Percentiles rank a stretch among this genome's conserved stretches.
These are phyloP conservation scores for Borostomias antarcticus DNA, from an alignment of 2,797 vertebrate species.

Conservation along the genomic window DNA sequence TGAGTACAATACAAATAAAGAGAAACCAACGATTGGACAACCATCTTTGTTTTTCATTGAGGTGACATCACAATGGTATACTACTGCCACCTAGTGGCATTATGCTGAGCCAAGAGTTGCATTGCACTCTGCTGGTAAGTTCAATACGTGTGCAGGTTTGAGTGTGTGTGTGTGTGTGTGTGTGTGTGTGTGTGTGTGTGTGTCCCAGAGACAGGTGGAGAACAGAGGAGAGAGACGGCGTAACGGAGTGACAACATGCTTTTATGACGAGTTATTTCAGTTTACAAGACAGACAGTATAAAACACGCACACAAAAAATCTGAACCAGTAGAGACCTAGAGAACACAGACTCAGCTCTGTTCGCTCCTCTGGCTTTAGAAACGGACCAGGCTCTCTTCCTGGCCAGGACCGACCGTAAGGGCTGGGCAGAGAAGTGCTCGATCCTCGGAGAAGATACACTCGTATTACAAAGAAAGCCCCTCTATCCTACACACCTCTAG, in stretches of 20 bases:
- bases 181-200: background rate
- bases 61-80: background rate
- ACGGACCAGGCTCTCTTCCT: too few relatives aligned
- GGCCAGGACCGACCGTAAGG: slow-evolving; percentile 7
- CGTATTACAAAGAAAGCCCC: slow-evolving; percentile 24
- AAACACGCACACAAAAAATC: slow-evolving; percentile 79
- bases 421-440: slow-evolving; percentile 27
- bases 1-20: slow-evolving; percentile 76
- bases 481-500: slow-evolving; percentile 61
- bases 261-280: slow-evolving; percentile 77
- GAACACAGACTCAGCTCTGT: too few relatives aligned
- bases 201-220: too few relatives aligned
- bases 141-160: slow-evolving; percentile 1
- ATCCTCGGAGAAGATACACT: slow-evolving; percentile 55
- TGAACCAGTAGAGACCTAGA: slow-evolving; percentile 42
- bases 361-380: too few relatives aligned
- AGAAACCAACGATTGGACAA: slow-evolving; percentile 61
- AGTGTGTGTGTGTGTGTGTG: background rate
- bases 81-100: slow-evolving; percentile 59
- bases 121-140: background rate
- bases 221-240: slow-evolving; percentile 35
- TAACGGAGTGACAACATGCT: slow-evolving; percentile 77
- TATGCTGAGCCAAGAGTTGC: background rate
- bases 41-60: slow-evolving; percentile 16
- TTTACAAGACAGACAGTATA: slow-evolving; percentile 80